phyloP scores from a whole-genome alignment of 2,888 invertebrate species.

The Heteromyza rotundicornis region DNA sequence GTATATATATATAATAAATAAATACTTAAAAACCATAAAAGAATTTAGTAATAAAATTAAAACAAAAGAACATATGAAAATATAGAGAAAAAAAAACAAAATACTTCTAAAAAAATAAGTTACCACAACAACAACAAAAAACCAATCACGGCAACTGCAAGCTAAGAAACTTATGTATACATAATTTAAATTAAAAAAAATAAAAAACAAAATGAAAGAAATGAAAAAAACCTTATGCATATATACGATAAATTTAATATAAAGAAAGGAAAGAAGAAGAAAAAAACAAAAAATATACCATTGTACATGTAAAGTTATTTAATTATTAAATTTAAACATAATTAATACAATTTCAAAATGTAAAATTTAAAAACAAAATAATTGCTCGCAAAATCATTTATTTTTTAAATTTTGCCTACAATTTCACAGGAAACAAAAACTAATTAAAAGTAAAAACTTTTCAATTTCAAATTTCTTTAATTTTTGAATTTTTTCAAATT shows the following conservation, averaged over 20 bases:
- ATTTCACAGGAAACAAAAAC: slow-evolving; percentile 15
- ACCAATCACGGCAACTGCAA: not conserved
- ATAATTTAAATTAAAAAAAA: not conserved
- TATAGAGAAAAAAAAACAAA: not conserved
- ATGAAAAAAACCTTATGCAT: slow-evolving; percentile 9
- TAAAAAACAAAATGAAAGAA: not conserved
- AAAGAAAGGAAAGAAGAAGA: slow-evolving; percentile 21
- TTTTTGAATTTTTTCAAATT: slow-evolving; percentile 8
- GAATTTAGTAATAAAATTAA: slow-evolving; percentile 3
- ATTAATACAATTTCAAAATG: slow-evolving; percentile 3
- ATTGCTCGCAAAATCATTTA: not conserved
- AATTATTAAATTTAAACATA: not conserved
- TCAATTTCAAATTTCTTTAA: slow-evolving; percentile 1
- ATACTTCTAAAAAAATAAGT: not conserved
- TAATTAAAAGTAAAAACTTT: slow-evolving; percentile 33
- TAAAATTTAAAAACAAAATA: not conserved
- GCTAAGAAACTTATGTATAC: slow-evolving; percentile 15
- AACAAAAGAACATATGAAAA: slow-evolving; percentile 9
- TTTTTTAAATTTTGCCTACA: slow-evolving; percentile 3
- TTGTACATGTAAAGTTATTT: slow-evolving; percentile 9
- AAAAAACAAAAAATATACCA: slow-evolving; percentile 1
- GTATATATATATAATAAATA: no score
- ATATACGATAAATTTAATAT: slow-evolving; percentile 25
- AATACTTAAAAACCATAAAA: slow-evolving; percentile 5
- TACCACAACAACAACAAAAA: not conserved